Base-by-base conservation (phyloP, 92 coral and sea anemone genomes). In the Epizoanthus ramosus region DNA sequence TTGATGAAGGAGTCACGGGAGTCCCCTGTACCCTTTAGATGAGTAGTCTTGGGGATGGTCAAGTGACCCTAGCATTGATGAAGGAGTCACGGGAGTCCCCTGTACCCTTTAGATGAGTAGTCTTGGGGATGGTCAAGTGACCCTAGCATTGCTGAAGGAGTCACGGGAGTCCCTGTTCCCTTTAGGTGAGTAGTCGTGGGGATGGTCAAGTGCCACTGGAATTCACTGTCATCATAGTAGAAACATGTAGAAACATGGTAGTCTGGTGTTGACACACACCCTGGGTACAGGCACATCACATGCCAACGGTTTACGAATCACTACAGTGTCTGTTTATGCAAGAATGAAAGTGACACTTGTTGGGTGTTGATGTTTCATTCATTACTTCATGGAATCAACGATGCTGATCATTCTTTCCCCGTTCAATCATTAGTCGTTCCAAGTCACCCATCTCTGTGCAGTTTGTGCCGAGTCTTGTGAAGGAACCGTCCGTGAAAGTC, bases 391-490 rank as follows among this genome's bases (percentile, higher is more conserved):
- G 43, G 6, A 37, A 37, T 3, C 6, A 37, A 37, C 43, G 43
- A 6, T 37, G 43, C 43, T 37, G 43, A 37, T 37, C 43, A 37
- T 37, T 37, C 5, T 37, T 3, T 37, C 43, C 43, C 1, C 63
- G 52, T 14, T 37, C 83, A 23, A 25, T 64, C 37, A 41, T 14
- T 18, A 77, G 82, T 65, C 89, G 97, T 57, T 74, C 94, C 12
- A 92, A 86, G 58, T 94, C 98, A 0, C 98, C 98, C 12, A 63
- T 92, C 73, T 86, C 92, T 0, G 86, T 83, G 10, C 84, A 88
- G 60, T 90, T 88, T 68, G 65, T 88, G 45, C 92, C 92, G 16
- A 77, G 74, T 22, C 84, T 56, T 28, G 75, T 56, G n/a, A 88
- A 90, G 54, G 94, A 94, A 63, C 85, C 94, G 2, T 43, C 91